Conservation (phyloP, 2,888 invertebrate species). For the Xanthia togata region DNA sequence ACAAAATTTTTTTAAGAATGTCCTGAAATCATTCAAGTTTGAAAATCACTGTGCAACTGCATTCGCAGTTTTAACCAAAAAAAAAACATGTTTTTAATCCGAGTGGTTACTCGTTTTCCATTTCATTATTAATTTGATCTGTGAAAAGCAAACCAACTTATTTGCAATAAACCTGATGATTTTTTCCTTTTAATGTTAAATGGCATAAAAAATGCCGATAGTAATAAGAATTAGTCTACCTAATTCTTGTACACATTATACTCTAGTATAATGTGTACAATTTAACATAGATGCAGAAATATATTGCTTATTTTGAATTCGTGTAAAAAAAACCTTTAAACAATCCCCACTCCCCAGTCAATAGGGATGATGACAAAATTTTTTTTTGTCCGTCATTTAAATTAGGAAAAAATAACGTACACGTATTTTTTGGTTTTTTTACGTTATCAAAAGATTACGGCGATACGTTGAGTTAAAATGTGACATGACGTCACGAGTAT, state of each 20-base stretch:
- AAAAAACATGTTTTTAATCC: background rate
- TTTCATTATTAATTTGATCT: background rate
- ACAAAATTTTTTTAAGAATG: constrained; percentile 4
- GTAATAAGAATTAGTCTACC: background rate
- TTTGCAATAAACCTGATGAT: background rate
- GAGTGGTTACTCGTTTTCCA: background rate
- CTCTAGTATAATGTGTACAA: background rate
- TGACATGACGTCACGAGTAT: no score
- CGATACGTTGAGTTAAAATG: no score
- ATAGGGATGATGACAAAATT: no score
- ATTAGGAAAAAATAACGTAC: no score
- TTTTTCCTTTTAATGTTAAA: background rate
- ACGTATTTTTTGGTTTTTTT: no score
- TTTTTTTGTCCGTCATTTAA: no score
- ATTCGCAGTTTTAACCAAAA: background rate
- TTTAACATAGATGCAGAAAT: background rate
- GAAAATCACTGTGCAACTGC: background rate
- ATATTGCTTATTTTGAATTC: background rate
- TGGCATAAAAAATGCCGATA: background rate
- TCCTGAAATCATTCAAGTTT: no score
- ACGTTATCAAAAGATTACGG: no score
- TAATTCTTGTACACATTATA: no score
- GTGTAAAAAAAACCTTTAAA: background rate
- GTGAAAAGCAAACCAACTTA: background rate
- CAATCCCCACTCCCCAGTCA: no score